A percentile compares a stretch with the other conserved stretches of the same genome.
These are phyloP conservation scores for Galendromus occidentalis DNA, from an alignment of 1,140 invertebrate genomes.

Conservation along the genomic window DNA sequence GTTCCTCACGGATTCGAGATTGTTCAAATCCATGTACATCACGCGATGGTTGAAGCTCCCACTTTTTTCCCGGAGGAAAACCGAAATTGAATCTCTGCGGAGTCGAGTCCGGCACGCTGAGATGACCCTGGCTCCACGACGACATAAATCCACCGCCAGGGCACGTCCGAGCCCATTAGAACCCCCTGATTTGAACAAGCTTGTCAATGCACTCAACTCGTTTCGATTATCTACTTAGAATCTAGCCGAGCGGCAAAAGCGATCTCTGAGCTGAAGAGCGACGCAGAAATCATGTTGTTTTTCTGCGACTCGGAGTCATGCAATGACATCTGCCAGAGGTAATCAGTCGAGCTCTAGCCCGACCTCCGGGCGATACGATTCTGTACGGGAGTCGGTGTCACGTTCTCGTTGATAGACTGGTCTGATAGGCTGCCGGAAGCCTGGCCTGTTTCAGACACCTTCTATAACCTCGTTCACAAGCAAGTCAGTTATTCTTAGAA, in stretches of 20 bases:
- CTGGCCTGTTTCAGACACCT: not conserved
- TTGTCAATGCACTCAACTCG: not conserved
- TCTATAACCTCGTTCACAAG: not conserved
- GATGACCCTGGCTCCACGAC: constrained; percentile 42
- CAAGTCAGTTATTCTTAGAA: not conserved
- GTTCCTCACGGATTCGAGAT: constrained; percentile 42
- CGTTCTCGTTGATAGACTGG: not conserved
- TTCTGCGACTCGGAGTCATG: too few species aligned
- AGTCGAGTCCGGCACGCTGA: constrained; percentile 43
- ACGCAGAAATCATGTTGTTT: too few species aligned
- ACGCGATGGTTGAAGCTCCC: constrained; percentile 24
- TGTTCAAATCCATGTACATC: constrained; percentile 47
- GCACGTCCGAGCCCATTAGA: constrained; percentile 27
- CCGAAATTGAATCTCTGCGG: constrained; percentile 26
- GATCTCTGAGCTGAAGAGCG: too few species aligned
- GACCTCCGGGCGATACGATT: too few species aligned
- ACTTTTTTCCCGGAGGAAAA: constrained; percentile 25
- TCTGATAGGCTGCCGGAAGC: not conserved
- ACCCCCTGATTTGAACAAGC: constrained; percentile 22
- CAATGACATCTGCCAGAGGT: too few species aligned
- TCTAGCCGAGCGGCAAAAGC: not conserved
- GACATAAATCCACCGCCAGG: constrained; percentile 25
- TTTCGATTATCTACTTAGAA: not conserved
- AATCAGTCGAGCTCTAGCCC: too few species aligned
- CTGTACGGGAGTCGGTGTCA: not conserved